Evolutionary conservation across 2,888 invertebrate species (phyloP).

Genomic region (Eugnorisma glareosa): DNA sequence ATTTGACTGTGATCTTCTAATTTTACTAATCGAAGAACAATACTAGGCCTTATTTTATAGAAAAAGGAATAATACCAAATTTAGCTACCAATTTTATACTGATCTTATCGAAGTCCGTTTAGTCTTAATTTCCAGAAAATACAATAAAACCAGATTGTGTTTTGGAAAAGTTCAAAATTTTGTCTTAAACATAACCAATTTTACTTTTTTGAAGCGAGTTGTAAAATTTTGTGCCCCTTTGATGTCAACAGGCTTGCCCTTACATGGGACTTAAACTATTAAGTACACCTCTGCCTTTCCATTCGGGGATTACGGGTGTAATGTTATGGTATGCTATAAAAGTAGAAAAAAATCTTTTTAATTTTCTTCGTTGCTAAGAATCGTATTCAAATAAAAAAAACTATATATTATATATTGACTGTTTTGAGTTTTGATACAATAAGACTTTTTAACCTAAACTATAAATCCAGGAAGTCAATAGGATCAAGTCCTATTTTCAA

Average conservation of each 20-base stretch:
- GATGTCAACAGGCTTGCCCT: too few relatives aligned
- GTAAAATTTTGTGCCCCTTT: too few relatives aligned
- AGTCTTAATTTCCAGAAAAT: not conserved
- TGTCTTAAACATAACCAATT: not conserved
- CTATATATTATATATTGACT: too few relatives aligned
- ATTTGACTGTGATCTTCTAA: constrained; percentile 7
- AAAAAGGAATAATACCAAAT: not conserved
- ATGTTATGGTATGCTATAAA: too few relatives aligned
- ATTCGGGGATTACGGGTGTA: too few relatives aligned
- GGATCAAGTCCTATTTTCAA: not conserved
- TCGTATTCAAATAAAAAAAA: not conserved
- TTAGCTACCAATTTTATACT: not conserved
- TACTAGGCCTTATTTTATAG: not conserved
- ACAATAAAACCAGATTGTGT: not conserved
- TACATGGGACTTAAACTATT: too few relatives aligned
- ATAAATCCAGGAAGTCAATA: not conserved
- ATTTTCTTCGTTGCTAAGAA: not conserved
- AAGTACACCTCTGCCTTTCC: too few relatives aligned
- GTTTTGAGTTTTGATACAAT: not conserved
- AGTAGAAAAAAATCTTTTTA: not conserved
- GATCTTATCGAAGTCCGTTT: not conserved
- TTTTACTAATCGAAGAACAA: not conserved
- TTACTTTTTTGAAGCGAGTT: not conserved
- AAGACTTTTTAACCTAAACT: too few relatives aligned
- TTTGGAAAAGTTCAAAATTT: not conserved